Conservation (phyloP, 2,797 vertebrate species). For the Pipistrellus nathusii region DNA sequence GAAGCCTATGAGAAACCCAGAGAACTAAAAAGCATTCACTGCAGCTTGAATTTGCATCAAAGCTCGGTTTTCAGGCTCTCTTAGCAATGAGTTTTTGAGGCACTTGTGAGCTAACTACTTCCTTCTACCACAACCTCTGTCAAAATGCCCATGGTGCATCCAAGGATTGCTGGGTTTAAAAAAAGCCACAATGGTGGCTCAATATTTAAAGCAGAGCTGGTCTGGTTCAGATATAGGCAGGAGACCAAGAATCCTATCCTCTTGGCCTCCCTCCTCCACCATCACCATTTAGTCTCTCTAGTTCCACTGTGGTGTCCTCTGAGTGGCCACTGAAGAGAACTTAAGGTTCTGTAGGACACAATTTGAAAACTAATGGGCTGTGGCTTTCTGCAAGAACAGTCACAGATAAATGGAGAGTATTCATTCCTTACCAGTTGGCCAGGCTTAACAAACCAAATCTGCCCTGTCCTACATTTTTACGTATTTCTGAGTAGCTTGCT, state of each 20-base stretch:
- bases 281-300: neutral
- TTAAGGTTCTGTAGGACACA: neutral
- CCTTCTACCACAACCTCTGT: neutral
- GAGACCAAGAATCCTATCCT: neutral
- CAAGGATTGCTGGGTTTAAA: neutral
- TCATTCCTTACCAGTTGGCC: neutral
- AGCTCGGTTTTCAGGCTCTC: neutral
- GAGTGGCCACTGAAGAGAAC: neutral
- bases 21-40: neutral
- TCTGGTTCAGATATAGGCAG: neutral
- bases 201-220: neutral
- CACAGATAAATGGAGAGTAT: neutral
- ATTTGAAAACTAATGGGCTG: neutral
- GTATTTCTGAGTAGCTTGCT: neutral
- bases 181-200: neutral
- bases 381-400: neutral
- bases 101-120: neutral
- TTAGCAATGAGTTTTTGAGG: neutral
- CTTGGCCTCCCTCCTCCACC: neutral
- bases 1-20: neutral
- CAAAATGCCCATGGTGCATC: neutral
- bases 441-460: neutral
- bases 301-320: neutral
- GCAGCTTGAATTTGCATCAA: neutral
- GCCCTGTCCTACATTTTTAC: neutral